These are phyloP conservation scores for Casuarius casuarius DNA, from an alignment of 2,113 vertebrate genomes.

Conservation along the genomic window DNA sequence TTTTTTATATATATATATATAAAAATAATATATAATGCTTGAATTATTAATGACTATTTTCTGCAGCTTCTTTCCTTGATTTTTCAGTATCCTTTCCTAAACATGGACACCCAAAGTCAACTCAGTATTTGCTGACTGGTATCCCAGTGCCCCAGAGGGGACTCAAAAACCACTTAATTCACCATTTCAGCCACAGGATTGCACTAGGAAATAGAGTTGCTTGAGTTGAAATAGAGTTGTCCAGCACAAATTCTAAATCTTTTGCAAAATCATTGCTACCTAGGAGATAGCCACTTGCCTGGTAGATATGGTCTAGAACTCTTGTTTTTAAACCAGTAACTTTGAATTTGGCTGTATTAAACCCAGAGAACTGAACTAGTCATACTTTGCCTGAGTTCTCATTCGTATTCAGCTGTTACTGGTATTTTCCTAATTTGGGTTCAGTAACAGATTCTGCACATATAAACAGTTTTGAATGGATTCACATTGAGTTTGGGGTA, in stretches of 20 bases:
- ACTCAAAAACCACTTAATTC: neutral
- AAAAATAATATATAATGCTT: no score
- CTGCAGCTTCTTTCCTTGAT: neutral
- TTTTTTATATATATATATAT: no score
- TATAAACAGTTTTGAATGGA: neutral
- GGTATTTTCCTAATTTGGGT: neutral
- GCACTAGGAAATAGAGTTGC: neutral
- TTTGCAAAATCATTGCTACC: neutral
- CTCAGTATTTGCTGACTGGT: neutral
- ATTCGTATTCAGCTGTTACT: neutral
- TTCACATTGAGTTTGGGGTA: neutral
- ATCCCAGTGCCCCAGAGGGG: neutral
- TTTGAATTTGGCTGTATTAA: neutral
- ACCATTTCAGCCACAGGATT: neutral
- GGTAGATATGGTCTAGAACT: neutral
- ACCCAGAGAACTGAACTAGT: neutral
- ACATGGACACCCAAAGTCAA: neutral
- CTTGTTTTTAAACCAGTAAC: neutral
- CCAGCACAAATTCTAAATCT: neutral
- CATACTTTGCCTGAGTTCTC: neutral
- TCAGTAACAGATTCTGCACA: neutral
- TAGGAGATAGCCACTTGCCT: fast-evolving
- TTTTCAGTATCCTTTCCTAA: neutral
- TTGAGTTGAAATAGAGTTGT: neutral
- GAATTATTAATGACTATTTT: neutral